phyloP scores from a whole-genome alignment of 2,888 invertebrate genomes.

The Nineta flava region DNA sequence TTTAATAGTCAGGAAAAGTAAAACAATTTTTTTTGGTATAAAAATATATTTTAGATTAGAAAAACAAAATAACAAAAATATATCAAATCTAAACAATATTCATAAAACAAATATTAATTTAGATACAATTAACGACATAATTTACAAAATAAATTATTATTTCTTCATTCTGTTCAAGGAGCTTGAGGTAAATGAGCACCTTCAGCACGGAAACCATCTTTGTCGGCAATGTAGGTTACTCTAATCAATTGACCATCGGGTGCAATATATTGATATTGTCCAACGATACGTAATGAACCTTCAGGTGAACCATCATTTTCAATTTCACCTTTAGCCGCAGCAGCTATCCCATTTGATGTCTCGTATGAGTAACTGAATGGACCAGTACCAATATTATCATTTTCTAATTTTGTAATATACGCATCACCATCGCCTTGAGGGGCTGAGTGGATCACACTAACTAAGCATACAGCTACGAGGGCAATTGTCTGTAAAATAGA shows the following conservation, averaged over 20 bases:
- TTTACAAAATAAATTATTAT: no score
- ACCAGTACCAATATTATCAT: slow-evolving; percentile 40
- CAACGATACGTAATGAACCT: slow-evolving; percentile 36
- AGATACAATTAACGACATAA: no score
- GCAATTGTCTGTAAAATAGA: slow-evolving; percentile 11
- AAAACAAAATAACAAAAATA: no score
- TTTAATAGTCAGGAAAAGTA: no score
- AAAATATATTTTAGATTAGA: no score
- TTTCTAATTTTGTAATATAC: slow-evolving; percentile 39
- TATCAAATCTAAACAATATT: no score
- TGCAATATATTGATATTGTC: slow-evolving; percentile 40
- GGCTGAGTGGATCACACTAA: slow-evolving; percentile 13
- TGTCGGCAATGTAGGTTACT: slow-evolving; percentile 47
- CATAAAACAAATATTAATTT: no score
- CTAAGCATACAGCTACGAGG: slow-evolving; percentile 8
- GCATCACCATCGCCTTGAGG: slow-evolving; percentile 28
- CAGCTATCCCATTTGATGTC: slow-evolving; percentile 41
- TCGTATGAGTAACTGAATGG: slow-evolving; percentile 31
- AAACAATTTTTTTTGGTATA: no score
- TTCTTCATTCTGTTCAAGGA: no score
- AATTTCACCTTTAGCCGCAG: slow-evolving; percentile 39
- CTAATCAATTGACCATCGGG: slow-evolving; percentile 33
- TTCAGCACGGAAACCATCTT: slow-evolving; percentile 51
- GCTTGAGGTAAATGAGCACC: slow-evolving; percentile 41
- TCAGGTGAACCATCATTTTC: slow-evolving; percentile 37